A percentile compares a stretch with the other conserved stretches of the same genome.
Conservation (phyloP, 2,113 vertebrate species). For the Madoqua kirkii region DNA sequence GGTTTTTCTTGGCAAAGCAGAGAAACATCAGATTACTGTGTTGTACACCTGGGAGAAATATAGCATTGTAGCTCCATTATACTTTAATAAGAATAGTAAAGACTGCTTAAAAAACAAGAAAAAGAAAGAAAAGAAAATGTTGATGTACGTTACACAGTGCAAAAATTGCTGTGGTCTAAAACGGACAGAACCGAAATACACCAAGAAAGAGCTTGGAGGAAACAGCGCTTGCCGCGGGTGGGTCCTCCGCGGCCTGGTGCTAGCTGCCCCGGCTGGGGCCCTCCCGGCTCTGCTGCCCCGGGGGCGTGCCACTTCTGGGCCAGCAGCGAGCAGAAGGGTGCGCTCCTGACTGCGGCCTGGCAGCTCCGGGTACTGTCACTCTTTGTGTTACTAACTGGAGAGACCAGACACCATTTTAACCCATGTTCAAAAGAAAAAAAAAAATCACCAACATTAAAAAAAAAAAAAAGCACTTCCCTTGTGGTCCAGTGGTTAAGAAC, state of each 20-base stretch:
- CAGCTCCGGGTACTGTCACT: not conserved
- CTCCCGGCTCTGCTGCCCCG: not conserved
- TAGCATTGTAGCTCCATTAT: accelerated
- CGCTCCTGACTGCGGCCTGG: not conserved
- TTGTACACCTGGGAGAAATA: not conserved
- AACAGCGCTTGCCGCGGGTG: accelerated
- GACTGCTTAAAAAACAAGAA: not conserved
- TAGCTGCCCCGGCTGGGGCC: not conserved
- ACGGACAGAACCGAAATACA: not conserved
- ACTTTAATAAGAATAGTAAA: not conserved
- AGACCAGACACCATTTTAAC: not conserved
- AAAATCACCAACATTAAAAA: not conserved
- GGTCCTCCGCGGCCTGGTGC: not conserved
- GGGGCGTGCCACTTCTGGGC: not conserved
- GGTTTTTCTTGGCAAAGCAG: not conserved
- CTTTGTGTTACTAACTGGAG: not conserved
- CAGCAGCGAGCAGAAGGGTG: accelerated
- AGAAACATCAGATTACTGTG: not conserved
- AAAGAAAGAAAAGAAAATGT: not conserved
- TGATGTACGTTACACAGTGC: no score
- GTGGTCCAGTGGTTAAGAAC: not conserved
- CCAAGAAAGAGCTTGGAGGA: not conserved
- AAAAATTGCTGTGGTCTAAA: not conserved
- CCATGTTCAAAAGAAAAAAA: not conserved
- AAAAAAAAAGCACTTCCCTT: not conserved